Evolutionary conservation across 1,140 invertebrate genomes (phyloP), one percentile per base, ranked within the genome.

Genomic region (Drosophila murphyi): DNA sequence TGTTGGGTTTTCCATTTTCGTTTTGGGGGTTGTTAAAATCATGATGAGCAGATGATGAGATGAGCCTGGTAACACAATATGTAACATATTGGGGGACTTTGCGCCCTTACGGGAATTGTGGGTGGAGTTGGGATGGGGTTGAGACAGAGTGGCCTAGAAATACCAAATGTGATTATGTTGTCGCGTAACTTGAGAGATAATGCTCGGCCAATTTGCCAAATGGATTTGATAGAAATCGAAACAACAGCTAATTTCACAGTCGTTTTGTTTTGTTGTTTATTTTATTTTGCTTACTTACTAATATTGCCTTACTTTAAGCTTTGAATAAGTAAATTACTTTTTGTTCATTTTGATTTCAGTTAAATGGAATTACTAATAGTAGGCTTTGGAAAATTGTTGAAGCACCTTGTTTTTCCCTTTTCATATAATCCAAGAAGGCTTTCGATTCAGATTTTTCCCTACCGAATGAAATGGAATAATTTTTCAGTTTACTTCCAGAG

Each of bases 21-120:
- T 32, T 47, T 59, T 37, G 52, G 31, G 37, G 59, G 56, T 61
- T 73, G 64, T 61, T 69, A 54, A 61, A 57, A 73, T 69, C 48
- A 59, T 60, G 31, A 45, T 60, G 4, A 60, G 57, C 31, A 52
- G 45, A 72, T 65, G 54, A 72, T 65, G 54, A 50, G 43, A 32
- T 39, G 52, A 20, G 37, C 47, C 47, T 51, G 51, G 4, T n/a
- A 32, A 28, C 41, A 52, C 51, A 52, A 20, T 34, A 34, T 35
- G 4, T 32, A 6, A 34, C 50, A 12, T 52, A 1, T 52, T 52
- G 5, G n/a, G 50, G 51, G 51, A 57, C 5, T 62, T 54, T 45
- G n/a, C 29, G 32, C 20, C 28, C 7, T 52, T n/a, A 1, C 0
- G 20, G 20, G 20, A 20, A 20, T 34, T n/a, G 50, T n/a, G n/a